Conservation (phyloP, 2,888 invertebrate species). For the Gnatocerus cornutus region DNA sequence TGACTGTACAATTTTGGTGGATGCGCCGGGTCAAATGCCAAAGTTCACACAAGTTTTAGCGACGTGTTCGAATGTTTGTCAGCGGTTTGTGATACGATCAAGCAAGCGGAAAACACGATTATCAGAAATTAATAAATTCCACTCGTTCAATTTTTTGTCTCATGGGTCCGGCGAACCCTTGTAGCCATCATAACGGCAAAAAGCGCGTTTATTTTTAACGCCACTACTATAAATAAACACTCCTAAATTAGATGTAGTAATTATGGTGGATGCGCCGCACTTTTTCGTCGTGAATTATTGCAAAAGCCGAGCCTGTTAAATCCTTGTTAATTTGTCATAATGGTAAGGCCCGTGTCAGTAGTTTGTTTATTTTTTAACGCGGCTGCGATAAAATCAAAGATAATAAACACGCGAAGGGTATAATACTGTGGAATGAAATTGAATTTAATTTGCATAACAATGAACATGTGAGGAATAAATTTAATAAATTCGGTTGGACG, state of each 20-base stretch:
- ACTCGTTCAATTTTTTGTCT: not conserved
- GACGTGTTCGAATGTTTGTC: slow-evolving; percentile 1
- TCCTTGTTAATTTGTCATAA: slow-evolving; percentile 45
- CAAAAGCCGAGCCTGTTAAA: slow-evolving; percentile 19
- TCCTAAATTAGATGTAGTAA: no score
- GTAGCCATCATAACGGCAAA: no score
- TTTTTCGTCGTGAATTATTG: slow-evolving; percentile 10
- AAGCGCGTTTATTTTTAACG: no score
- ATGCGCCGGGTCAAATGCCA: not conserved
- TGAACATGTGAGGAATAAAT: slow-evolving; percentile 44
- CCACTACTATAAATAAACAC: no score
- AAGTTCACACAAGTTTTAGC: not conserved
- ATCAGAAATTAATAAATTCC: slow-evolving; percentile 1
- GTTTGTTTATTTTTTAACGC: slow-evolving; percentile 49
- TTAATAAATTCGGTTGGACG: slow-evolving; percentile 35
- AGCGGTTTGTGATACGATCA: not conserved
- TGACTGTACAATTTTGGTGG: not conserved
- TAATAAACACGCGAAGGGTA: slow-evolving; percentile 42
- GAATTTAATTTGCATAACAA: slow-evolving; percentile 51
- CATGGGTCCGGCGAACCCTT: no score
- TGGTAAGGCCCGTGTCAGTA: slow-evolving; percentile 35
- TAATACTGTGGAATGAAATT: slow-evolving; percentile 44
- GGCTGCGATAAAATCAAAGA: slow-evolving; percentile 42
- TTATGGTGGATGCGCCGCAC: no score
- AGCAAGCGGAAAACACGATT: not conserved